phyloP scores from a whole-genome alignment of 2,888 invertebrate species.

The Geophilus truncorum region DNA sequence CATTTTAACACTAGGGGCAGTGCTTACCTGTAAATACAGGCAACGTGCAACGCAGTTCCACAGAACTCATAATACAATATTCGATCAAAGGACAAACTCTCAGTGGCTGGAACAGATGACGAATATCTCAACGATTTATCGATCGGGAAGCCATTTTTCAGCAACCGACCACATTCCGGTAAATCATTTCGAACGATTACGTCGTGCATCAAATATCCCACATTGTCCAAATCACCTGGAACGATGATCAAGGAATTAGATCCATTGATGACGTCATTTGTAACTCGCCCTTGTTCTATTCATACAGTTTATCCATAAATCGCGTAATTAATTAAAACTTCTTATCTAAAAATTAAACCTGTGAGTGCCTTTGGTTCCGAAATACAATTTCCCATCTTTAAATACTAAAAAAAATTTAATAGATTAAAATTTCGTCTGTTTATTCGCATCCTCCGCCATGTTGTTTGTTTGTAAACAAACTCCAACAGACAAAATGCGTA shows the following conservation, averaged over 20 bases:
- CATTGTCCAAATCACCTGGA: background rate
- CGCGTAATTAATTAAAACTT: background rate
- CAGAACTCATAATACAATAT: background rate
- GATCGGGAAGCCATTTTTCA: background rate
- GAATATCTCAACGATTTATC: background rate
- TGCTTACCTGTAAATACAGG: slow-evolving; percentile 27
- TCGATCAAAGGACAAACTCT: no score
- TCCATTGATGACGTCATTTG: background rate
- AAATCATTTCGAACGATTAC: background rate
- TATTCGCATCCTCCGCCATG: background rate
- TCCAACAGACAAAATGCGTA: background rate
- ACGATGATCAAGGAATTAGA: background rate
- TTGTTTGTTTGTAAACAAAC: no score
- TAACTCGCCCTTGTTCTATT: background rate
- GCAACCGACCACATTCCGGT: background rate
- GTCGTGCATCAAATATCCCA: slow-evolving; percentile 1
- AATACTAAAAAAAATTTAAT: background rate
- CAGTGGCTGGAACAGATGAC: background rate
- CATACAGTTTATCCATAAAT: no score
- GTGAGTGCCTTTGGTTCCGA: background rate
- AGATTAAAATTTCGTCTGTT: background rate
- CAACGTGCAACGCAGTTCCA: background rate
- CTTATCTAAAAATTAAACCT: background rate
- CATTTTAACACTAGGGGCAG: no score
- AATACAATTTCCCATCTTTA: background rate